These are phyloP conservation scores for Propithecus coquereli DNA, from an alignment of 2,113 vertebrate genomes.

Conservation along the genomic window DNA sequence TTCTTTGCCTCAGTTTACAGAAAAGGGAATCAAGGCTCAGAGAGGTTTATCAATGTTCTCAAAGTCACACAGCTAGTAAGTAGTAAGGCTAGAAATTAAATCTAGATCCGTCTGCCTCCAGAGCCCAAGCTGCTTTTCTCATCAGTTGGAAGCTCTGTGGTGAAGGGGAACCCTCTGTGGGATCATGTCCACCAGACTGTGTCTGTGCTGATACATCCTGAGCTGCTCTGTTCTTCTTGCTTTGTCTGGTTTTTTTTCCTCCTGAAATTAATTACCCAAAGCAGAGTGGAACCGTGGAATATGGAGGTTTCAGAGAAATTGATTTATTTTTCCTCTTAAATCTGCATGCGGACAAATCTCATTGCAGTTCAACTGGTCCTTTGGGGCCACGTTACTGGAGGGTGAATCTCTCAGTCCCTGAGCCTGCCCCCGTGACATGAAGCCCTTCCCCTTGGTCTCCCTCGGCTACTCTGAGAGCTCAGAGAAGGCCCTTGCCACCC, in stretches of 20 bases:
- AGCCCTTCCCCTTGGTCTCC: background rate
- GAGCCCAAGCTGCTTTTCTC: background rate
- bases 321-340: background rate
- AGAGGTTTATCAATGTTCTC: background rate
- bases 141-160: background rate
- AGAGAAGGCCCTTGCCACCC: background rate
- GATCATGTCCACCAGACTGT: background rate
- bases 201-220: background rate
- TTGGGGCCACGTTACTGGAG: background rate
- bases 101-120: background rate
- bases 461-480: background rate
- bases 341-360: background rate
- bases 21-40: background rate
- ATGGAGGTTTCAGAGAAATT: background rate
- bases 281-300: background rate
- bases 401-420: background rate
- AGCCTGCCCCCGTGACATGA: no score
- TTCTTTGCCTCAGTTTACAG: background rate
- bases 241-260: background rate
- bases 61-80: background rate
- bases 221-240: background rate
- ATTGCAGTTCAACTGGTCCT: background rate
- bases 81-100: background rate
- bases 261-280: background rate
- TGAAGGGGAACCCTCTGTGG: background rate